Base-by-base conservation (phyloP, 1,140 invertebrate genomes). In the Littorina saxatilis region DNA sequence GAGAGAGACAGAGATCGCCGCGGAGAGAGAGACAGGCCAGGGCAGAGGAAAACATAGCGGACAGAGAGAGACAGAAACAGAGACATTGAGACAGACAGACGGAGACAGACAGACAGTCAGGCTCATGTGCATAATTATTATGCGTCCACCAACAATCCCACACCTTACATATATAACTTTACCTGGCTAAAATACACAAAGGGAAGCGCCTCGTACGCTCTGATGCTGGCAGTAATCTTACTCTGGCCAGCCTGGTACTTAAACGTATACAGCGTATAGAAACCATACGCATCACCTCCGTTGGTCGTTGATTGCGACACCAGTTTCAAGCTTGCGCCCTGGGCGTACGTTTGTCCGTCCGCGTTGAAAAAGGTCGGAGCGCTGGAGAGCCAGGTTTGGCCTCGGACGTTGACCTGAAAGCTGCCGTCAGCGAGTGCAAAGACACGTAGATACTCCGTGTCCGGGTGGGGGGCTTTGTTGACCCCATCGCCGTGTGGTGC, bases 321-420 rank as follows among this genome's bases (percentile, higher is more conserved):
- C 39, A 83, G 43, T 23, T 83, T 83, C 17, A 85, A 72, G 5
- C 66, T 73, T 29, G 40, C 70, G n/a, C 79, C 82, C 1, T 55
- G 37, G 29, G 74, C 77, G 70, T 78, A 84, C 32, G 63, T 76
- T 68, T 83, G 80, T 40, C 84, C 84, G 61, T 84, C 73, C 29
- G 39, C 81, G n/a, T 75, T 81, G 79, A 86, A 83, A 66, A 68
- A 84, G 17, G 81, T 84, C 3, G 83, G 85, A 9, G 83, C 83
- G 63, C 76, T 84, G 27, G 37, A 52, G 20, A 86, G 58, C 85
- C 85, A 86, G 9, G 75, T 79, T 32, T 58, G 76, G 40, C 61
- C 70, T 43, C 83, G 63, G 27, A 85, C 77, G 20, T 55, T 68
- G 35, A 85, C 79, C 55, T 40, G 72, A 77, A 82, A 85, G 0